These are phyloP conservation scores for Echiichthys vipera DNA, from an alignment of 2,797 vertebrate genomes.

Conservation along the genomic window DNA sequence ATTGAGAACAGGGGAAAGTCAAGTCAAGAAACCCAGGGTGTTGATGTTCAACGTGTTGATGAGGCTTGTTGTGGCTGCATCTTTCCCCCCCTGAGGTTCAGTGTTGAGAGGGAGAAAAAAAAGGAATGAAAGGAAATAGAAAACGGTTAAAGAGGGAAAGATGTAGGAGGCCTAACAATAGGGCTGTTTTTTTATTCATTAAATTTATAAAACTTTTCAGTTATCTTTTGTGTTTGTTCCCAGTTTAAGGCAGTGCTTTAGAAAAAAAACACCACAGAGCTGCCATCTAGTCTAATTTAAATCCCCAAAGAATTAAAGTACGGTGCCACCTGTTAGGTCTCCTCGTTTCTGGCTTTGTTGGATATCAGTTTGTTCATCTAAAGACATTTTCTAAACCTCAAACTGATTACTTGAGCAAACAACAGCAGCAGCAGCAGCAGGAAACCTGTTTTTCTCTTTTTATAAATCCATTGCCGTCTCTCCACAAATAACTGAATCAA, in stretches of 20 bases:
- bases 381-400: slow-evolving; percentile 4
- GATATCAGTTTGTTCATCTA: background rate
- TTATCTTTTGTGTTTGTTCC: no score
- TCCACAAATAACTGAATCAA: background rate
- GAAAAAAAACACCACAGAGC: slow-evolving; percentile 29
- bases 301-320: slow-evolving; percentile 16
- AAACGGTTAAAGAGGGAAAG: background rate
- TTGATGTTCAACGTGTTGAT: slow-evolving; percentile 24
- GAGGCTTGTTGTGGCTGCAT: slow-evolving; percentile 29
- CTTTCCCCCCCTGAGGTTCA: background rate
- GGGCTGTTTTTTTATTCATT: background rate
- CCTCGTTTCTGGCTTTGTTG: slow-evolving; percentile 19
- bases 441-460: background rate
- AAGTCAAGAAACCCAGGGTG: background rate
- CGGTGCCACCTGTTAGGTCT: slow-evolving; percentile 29
- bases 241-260: slow-evolving; percentile 7
- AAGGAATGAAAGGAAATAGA: no score
- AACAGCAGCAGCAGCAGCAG: slow-evolving; percentile 1
- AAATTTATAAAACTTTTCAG: background rate
- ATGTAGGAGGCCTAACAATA: background rate
- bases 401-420: slow-evolving; percentile 5
- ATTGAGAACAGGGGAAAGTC: slow-evolving; percentile 22
- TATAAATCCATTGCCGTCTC: background rate
- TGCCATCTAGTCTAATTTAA: slow-evolving; percentile 13
- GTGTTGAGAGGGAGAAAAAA: background rate